These are phyloP conservation scores for Psittacus erithacus DNA, from an alignment of 2,113 vertebrate species.

Conservation along the genomic window DNA sequence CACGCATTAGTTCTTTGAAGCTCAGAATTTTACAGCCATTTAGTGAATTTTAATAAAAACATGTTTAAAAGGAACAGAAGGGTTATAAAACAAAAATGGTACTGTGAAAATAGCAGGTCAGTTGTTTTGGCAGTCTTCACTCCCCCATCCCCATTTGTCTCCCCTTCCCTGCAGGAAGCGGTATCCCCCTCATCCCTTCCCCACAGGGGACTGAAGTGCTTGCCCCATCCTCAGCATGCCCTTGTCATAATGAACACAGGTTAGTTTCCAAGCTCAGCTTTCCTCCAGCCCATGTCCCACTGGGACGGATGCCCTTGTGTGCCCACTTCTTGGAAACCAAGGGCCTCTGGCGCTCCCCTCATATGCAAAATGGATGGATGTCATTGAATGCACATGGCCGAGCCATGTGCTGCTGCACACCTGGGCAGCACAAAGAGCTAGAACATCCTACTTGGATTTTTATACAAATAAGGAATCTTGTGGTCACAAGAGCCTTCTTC, in stretches of 20 bases:
- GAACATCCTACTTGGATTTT: slow-evolving; percentile 4
- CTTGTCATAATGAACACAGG: not conserved
- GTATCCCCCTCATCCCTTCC: not conserved
- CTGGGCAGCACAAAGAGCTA: not conserved
- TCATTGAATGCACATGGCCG: not conserved
- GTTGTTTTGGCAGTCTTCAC: slow-evolving; percentile 12
- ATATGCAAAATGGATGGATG: rapidly evolving
- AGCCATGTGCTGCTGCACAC: not conserved
- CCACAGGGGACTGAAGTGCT: rapidly evolving
- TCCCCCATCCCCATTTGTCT: not conserved
- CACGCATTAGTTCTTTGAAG: not conserved
- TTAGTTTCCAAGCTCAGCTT: not conserved
- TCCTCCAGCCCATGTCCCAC: rapidly evolving
- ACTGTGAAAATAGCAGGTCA: slow-evolving; percentile 21
- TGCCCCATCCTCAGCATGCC: not conserved
- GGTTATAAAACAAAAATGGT: not conserved
- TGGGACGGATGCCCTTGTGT: rapidly evolving
- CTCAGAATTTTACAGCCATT: slow-evolving; percentile 35
- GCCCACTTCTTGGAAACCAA: not conserved
- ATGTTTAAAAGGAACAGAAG: slow-evolving; percentile 2
- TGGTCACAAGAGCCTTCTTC: slow-evolving; percentile 39
- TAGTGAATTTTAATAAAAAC: not conserved
- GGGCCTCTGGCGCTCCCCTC: not conserved
- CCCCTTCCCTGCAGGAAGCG: not conserved
- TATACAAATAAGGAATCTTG: slow-evolving; percentile 42